phyloP scores from a whole-genome alignment of 2,113 vertebrate genomes.

The Pelecanus crispus region DNA sequence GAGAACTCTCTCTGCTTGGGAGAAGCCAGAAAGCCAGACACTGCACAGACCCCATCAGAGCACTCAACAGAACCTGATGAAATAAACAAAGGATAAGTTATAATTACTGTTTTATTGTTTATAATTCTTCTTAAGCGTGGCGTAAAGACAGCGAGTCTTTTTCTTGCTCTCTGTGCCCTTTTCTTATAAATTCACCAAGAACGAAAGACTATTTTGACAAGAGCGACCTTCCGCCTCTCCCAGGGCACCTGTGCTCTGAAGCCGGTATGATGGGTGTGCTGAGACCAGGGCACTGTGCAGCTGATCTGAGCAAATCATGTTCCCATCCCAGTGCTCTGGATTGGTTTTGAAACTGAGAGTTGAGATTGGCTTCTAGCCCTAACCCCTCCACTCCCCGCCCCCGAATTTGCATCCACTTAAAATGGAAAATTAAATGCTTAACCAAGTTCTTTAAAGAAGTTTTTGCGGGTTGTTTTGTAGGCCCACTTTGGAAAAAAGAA shows the following conservation, averaged over 20 bases:
- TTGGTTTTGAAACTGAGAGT: background rate
- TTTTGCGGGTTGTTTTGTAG: background rate
- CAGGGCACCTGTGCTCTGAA: background rate
- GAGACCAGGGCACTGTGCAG: background rate
- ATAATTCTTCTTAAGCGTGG: background rate
- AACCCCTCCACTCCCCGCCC: too few species aligned
- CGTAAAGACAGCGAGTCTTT: fast-evolving
- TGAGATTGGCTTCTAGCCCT: background rate
- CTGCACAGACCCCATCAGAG: background rate
- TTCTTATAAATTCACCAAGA: background rate
- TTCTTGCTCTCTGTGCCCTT: background rate
- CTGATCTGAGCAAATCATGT: background rate
- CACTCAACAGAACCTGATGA: background rate
- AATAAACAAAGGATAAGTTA: background rate
- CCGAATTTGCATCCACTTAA: background rate
- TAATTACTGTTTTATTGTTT: background rate
- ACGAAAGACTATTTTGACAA: background rate
- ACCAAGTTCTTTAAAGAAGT: background rate
- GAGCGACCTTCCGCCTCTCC: background rate
- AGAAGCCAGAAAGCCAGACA: background rate
- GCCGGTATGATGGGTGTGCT: fast-evolving
- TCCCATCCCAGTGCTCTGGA: background rate
- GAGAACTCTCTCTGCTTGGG: background rate
- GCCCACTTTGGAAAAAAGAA: background rate
- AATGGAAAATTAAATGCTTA: background rate